A percentile compares a stretch with the other conserved stretches of the same genome.
These are phyloP conservation scores for Diachrysia chrysitis DNA, from an alignment of 2,888 invertebrate genomes.

Conservation along the genomic window DNA sequence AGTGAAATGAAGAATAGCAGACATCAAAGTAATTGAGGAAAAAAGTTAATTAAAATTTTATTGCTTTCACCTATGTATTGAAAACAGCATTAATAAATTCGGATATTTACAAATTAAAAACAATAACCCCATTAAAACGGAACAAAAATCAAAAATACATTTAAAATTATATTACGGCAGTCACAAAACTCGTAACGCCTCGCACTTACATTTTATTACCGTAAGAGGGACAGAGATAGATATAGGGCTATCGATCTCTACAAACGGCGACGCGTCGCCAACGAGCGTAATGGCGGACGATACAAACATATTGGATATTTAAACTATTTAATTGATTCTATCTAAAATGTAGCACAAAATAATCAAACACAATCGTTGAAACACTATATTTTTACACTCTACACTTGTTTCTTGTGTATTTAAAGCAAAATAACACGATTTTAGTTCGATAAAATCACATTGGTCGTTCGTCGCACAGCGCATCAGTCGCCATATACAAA, in stretches of 20 bases:
- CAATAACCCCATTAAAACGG: constrained; percentile 26
- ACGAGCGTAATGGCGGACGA: constrained; percentile 79
- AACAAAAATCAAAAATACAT: constrained; percentile 45
- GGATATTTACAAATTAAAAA: constrained; percentile 30
- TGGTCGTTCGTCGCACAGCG: constrained; percentile 78
- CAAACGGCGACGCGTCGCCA: constrained; percentile 65
- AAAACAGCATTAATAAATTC: constrained; percentile 23
- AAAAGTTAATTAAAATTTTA: constrained; percentile 32
- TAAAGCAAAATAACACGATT: constrained; percentile 63
- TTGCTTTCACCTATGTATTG: constrained; percentile 18
- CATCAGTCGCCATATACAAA: constrained; percentile 86
- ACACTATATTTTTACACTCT: constrained; percentile 58
- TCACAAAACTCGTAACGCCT: constrained; percentile 61
- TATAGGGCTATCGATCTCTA: constrained; percentile 73
- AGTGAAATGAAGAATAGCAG: constrained; percentile 22
- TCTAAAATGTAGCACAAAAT: constrained; percentile 50
- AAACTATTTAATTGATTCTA: constrained; percentile 71
- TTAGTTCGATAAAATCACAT: constrained; percentile 77
- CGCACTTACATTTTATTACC: constrained; percentile 68
- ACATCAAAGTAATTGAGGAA: constrained; percentile 23
- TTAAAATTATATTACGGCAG: constrained; percentile 51
- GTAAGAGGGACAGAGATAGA: constrained; percentile 76
- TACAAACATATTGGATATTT: constrained; percentile 71
- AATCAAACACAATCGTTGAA: constrained; percentile 49
- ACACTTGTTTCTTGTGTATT: constrained; percentile 47